Base-by-base conservation (phyloP, 1,140 invertebrate genomes). In the Pseudachorutes palmiensis region DNA sequence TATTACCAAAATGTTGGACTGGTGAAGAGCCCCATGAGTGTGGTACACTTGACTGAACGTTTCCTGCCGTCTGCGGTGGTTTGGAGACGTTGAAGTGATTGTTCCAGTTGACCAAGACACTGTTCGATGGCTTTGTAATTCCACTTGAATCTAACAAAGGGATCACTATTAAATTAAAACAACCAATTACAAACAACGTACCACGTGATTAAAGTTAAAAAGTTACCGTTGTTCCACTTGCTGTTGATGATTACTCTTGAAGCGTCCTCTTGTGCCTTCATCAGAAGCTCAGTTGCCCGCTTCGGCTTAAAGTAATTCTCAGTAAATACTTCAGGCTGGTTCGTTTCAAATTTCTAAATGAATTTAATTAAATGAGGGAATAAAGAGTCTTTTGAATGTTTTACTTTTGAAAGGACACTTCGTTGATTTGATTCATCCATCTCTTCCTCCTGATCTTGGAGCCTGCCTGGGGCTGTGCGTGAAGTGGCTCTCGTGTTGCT, bases 291-390 rank as follows among this genome's bases (percentile, higher is more conserved):
- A 14, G 81, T 80, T 19, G 85, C 83, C 72, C 86, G 73, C 76
- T 82, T 84, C 1, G 85, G 85, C 75, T 86, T 85, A 74, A 89
- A 88, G 76, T 89, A 89, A 71, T 81, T 86, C 1, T 82, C 82
- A n/a, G 85, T 83, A 41, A 87, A 81, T 70, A 88, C 83, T 69
- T 88, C 83, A 41, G 81, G 78, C 41, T 83, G 82, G 51, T 79
- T 81, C 66, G 79, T 77, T 67, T 83, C 82, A 36, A 87, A 77
- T 75, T 83, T 83, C 84, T 87, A 75, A 69, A 66, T 64, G 65
- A 62, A 58, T 60, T 57, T 19, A 55, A 55, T 55, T 45, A 19
- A 19, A 45, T 9, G 9, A 12, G 36, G 9, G 9, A 12, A 45
- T 9, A 45, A 45, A 12, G 9, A 45, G 9, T 9, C 9, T 19